Evolutionary conservation across 2,888 invertebrate species (phyloP), one percentile per base, ranked within the genome.

Genomic region (Fragum fragum): DNA sequence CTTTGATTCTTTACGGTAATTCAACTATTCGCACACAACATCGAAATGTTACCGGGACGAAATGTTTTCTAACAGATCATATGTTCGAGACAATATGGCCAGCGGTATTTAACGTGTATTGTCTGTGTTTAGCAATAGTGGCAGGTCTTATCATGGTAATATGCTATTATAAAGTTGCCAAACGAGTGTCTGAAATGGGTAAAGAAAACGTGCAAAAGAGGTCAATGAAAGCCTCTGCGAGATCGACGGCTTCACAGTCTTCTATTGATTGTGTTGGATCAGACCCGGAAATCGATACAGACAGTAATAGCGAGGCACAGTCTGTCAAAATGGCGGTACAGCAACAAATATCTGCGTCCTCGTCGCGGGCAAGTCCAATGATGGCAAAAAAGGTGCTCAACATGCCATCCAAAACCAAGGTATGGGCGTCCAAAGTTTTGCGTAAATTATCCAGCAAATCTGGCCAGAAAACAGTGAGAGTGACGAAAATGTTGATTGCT

Each of bases 401-500:
- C 28, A 39, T 76, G n/a, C 68, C 32, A 57, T 28, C 63, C 0
- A 78, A 57, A 29, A 76, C 79, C 7, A 68, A 72, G 16, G 29
- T 66, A 32, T 78, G 76, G 74, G 80, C 78, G 11, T 69, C 55
- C 1, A 85, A 79, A 26, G 63, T 85, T 6, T 53, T 83, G 2
- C 47, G 66, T 3, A 70, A 66, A 14, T 39, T 85, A 21, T 85
- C 85, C 7, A 71, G 78, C 23, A 78, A 74, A 29, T 76, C 78
- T 1, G 73, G 82, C 5, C 47, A 63, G 28, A 80, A 83, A 70
- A 83, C 85, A 14, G n/a, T 83, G 16, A 74, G 82, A 11, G 78
- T 85, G n/a, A 85, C 85, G 21, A 80, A 82, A 32, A 85, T 85
- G 85, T 71, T 85, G 68, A 78, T 78, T 5, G 42, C 75, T 14